Evolutionary conservation across 2,888 invertebrate genomes (phyloP), one percentile per base, ranked within the genome.

Genomic region (Priapulus caudatus): DNA sequence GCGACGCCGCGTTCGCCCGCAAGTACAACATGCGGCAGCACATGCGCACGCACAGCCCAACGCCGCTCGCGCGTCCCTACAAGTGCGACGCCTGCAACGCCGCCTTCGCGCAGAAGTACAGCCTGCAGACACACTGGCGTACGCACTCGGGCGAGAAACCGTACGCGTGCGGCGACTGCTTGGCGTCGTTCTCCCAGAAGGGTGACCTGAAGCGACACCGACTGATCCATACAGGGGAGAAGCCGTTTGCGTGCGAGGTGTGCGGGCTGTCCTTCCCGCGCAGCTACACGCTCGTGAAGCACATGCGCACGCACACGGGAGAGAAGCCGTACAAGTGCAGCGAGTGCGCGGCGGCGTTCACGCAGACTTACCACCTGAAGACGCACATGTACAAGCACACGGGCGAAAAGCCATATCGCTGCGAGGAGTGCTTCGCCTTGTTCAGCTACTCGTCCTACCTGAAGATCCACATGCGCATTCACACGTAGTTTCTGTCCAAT

Each of bases 141-240:
- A 48, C 45, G 4, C 50, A 50, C 18, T 44, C 50, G 4, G 50
- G 50, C 4, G 50, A 50, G 44, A 61, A 64, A 50, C 60, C 63
- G 3, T 67, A 59, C 54, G 58, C 61, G 53, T 67, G 67, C 55
- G 48, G 56, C 4, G 23, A 60, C 2, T 66, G 66, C 66, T 58
- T 63, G 66, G 61, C 46, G 33, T 60, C 61, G 23, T 57, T 65
- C 5, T 61, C 63, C 1, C 67, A 68, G 50, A 64, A 61, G 52
- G 62, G 66, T 45, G 65, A 65, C 54, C 54, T 68, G 50, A 67
- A 64, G 57, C 67, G 67, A 55, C 68, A 68, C 3, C 63, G 62
- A 10, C 68, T 67, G 57, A 62, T 62, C 3, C 63, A 10, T 10
- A 33, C 33, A 33, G n/a, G 10, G n/a, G 33, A 33, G n/a, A 33